Conservation (phyloP, 53 echinoderm and acorn worm species). For the Stichopus horrens region DNA sequence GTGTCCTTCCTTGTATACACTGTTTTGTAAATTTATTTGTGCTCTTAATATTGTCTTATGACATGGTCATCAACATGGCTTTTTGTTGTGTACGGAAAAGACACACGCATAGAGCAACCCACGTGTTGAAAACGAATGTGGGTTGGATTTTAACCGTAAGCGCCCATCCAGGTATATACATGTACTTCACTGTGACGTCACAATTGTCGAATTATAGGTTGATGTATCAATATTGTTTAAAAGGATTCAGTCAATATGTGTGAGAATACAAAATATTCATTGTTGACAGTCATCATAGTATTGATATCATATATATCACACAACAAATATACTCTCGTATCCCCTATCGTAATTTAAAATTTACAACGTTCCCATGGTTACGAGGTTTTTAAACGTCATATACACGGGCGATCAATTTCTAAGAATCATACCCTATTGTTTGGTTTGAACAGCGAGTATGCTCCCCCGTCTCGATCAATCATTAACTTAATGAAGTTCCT, state of each 20-base stretch:
- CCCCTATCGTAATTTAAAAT: conserved; percentile 7
- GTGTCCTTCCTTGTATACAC: no score
- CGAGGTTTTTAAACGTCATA: conserved; percentile 19
- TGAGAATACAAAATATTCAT: neutral
- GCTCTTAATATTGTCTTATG: no score
- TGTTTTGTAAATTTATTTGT: no score
- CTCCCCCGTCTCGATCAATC: conserved; percentile 3
- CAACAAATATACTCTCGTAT: conserved; percentile 15
- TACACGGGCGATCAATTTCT: conserved; percentile 28
- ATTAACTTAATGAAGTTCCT: neutral
- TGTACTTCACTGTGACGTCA: neutral
- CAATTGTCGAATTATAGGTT: neutral
- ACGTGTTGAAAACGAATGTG: no score
- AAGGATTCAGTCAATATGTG: neutral
- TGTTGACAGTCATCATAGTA: neutral
- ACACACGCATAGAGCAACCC: no score
- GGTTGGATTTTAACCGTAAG: no score
- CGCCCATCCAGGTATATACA: no score
- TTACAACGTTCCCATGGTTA: neutral
- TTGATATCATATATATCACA: conserved; percentile 20
- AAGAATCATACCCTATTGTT: conserved; percentile 15
- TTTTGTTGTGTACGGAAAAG: no score
- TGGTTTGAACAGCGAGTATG: conserved; percentile 1
- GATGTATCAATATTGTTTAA: neutral
- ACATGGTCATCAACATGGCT: no score